Evolutionary conservation across 1,140 invertebrate genomes (phyloP).

Genomic region (Drosophila sulfurigaster): DNA sequence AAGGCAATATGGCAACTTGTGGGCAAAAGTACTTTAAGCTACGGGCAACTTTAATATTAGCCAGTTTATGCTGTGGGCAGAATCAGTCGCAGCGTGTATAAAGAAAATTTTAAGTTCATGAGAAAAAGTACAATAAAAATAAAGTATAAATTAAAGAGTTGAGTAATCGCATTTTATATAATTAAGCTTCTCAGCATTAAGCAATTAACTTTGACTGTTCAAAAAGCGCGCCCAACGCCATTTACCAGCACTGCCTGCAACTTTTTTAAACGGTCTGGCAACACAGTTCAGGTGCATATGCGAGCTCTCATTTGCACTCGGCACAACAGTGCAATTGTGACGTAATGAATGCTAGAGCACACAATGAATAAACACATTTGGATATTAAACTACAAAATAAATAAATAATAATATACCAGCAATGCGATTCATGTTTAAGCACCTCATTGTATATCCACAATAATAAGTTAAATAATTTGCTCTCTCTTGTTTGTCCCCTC

Average conservation of each 20-base stretch:
- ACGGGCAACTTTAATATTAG: conserved; percentile 44
- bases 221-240: neutral
- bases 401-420: neutral
- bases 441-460: neutral
- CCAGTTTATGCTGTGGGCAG: conserved; percentile 13
- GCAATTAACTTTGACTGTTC: neutral
- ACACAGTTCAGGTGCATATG: neutral
- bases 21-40: conserved; percentile 24
- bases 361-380: neutral
- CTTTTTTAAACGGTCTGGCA: conserved; percentile 12
- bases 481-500: neutral
- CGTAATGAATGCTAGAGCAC: neutral
- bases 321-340: neutral
- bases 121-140: conserved; percentile 28
- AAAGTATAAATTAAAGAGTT: neutral
- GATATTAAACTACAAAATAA: neutral
- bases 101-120: conserved; percentile 22
- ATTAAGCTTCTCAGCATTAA: too few relatives aligned
- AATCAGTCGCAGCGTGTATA: conserved; percentile 50
- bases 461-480: neutral
- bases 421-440: neutral
- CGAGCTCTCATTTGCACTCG: neutral
- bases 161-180: too few relatives aligned
- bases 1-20: conserved; percentile 25
- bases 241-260: neutral